Percentiles rank a stretch among this genome's conserved stretches.
Evolutionary conservation across 2,888 invertebrate species (phyloP).

Genomic region (Arenicola marina): DNA sequence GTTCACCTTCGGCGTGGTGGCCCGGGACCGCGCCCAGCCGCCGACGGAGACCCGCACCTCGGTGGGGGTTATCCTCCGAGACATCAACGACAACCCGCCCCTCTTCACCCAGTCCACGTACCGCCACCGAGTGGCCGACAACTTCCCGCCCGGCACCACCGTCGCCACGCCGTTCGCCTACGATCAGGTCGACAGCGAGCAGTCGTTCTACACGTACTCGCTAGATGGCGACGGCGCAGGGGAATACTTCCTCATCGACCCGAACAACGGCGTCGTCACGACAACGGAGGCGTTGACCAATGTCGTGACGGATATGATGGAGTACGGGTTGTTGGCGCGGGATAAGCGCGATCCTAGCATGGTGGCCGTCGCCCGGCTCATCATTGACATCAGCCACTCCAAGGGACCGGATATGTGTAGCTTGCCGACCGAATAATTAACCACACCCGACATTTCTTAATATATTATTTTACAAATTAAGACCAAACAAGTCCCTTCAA

Average conservation of each 20-base stretch:
- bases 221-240: conserved; percentile 23
- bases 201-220: conserved; percentile 29
- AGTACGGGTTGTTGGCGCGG: not conserved
- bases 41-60: conserved; percentile 20
- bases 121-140: conserved; percentile 25
- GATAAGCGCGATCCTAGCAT: not conserved
- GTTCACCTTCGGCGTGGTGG: conserved; percentile 29
- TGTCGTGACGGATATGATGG: not conserved
- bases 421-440: too few species aligned
- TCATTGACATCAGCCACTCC: not conserved
- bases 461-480: too few species aligned
- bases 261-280: conserved; percentile 24
- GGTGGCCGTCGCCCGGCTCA: not conserved
- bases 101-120: conserved; percentile 26
- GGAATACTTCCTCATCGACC: conserved; percentile 27
- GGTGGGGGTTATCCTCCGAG: conserved; percentile 33
- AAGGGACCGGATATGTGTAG: too few species aligned
- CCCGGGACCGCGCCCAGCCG: conserved; percentile 27
- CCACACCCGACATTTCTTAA: too few species aligned
- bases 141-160: conserved; percentile 29
- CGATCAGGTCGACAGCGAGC: conserved; percentile 29
- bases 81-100: conserved; percentile 38
- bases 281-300: conserved; percentile 17
- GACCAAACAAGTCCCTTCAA: too few species aligned
- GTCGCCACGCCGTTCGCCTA: conserved; percentile 37